Conservation (phyloP, 2,113 vertebrate genomes). For the Silurus meridionalis region DNA sequence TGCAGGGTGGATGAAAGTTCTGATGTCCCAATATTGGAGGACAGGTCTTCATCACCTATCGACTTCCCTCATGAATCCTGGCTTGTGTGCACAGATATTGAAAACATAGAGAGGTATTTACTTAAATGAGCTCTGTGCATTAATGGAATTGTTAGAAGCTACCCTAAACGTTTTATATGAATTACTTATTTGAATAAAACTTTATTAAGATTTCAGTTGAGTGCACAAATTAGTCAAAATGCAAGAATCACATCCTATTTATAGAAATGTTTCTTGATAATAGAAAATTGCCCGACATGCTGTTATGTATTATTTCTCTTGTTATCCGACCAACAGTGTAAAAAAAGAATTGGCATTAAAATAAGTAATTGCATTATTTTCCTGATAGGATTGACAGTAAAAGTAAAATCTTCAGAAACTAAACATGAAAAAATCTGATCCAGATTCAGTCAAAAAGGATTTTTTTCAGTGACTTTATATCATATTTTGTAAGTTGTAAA, state of each 20-base stretch:
- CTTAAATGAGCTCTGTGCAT: background rate
- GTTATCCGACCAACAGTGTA: background rate
- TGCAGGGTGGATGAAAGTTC: conserved; percentile 85
- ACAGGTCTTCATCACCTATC: conserved; percentile 79
- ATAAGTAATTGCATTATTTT: background rate
- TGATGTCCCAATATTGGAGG: conserved; percentile 86
- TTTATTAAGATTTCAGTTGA: background rate
- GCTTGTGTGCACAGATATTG: conserved; percentile 90
- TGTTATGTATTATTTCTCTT: background rate
- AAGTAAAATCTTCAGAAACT: background rate
- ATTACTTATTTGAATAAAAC: background rate
- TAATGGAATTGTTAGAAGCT: background rate
- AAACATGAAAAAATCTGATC: background rate
- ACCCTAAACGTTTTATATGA: background rate
- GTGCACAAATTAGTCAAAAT: background rate
- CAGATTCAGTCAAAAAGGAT: background rate
- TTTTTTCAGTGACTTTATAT: background rate
- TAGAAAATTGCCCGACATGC: background rate
- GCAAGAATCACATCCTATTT: background rate
- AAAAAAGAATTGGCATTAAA: background rate
- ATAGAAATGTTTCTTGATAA: background rate
- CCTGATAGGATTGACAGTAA: background rate
- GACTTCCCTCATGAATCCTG: conserved; percentile 85
- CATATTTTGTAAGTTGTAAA: background rate
- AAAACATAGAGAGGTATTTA: conserved; percentile 87